These are phyloP conservation scores for Pelvicachromis taeniatus DNA, from an alignment of 2,113 vertebrate species.

Conservation along the genomic window DNA sequence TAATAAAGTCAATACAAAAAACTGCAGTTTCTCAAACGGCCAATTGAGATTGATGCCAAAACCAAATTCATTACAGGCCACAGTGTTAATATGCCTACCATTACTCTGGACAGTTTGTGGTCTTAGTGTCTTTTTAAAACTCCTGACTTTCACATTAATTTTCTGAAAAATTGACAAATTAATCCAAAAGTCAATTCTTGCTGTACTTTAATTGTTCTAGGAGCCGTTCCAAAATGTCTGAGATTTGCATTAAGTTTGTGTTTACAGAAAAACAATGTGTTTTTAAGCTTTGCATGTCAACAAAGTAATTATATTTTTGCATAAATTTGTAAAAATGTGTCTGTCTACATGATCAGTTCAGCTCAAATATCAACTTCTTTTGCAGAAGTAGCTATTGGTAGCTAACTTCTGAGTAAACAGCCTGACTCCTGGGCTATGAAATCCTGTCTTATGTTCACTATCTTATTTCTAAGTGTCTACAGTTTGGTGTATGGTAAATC, in stretches of 20 bases:
- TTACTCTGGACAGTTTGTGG: neutral
- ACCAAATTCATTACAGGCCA: neutral
- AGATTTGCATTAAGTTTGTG: too few species aligned
- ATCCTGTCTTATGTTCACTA: neutral
- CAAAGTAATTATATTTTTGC: neutral
- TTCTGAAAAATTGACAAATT: neutral
- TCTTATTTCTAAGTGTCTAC: neutral
- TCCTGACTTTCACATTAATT: neutral
- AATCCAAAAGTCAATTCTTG: too few species aligned
- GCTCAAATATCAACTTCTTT: neutral
- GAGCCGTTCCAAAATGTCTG: too few species aligned
- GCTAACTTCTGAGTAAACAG: neutral
- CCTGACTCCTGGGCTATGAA: neutral
- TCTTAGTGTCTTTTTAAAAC: neutral
- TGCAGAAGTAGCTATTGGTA: neutral
- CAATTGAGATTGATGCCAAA: neutral
- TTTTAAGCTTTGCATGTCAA: too few species aligned
- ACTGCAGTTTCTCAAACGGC: neutral
- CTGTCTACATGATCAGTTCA: neutral
- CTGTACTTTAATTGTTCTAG: too few species aligned
- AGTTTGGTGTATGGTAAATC: neutral
- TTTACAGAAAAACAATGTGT: neutral
- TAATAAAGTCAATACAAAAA: neutral
- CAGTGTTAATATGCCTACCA: neutral
- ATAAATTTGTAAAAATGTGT: neutral